These are phyloP conservation scores for Sterna hirundo DNA, from an alignment of 2,113 vertebrate species.

Conservation along the genomic window DNA sequence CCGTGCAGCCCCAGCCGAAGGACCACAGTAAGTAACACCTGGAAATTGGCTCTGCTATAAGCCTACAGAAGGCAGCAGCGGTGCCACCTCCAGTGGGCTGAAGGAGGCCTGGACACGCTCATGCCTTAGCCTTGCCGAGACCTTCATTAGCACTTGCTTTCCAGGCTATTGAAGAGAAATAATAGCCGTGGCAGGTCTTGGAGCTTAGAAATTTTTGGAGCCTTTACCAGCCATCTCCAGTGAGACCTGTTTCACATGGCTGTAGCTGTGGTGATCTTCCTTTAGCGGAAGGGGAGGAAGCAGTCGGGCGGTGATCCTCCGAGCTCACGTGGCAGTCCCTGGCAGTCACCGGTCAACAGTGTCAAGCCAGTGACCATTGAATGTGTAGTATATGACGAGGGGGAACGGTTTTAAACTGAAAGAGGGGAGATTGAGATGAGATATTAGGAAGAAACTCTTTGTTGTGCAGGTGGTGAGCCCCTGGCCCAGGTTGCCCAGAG, in stretches of 20 bases:
- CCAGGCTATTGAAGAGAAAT: background rate
- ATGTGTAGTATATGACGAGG: background rate
- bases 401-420: background rate
- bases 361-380: fast-evolving
- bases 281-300: background rate
- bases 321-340: no score
- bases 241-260: background rate
- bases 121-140: background rate
- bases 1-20: no score
- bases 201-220: background rate
- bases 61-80: background rate
- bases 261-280: background rate
- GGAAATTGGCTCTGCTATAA: background rate
- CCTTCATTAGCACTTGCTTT: background rate
- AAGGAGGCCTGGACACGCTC: background rate
- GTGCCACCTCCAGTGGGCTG: background rate
- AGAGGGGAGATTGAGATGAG: background rate
- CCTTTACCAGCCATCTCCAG: background rate
- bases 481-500: background rate
- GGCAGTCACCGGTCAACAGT: background rate
- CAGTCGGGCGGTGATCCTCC: background rate
- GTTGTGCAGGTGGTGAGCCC: background rate
- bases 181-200: fast-evolving
- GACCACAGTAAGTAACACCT: background rate
- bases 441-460: background rate